These are phyloP conservation scores for Thaumetopoea pityocampa DNA, from an alignment of 1,140 invertebrate species.

Conservation along the genomic window DNA sequence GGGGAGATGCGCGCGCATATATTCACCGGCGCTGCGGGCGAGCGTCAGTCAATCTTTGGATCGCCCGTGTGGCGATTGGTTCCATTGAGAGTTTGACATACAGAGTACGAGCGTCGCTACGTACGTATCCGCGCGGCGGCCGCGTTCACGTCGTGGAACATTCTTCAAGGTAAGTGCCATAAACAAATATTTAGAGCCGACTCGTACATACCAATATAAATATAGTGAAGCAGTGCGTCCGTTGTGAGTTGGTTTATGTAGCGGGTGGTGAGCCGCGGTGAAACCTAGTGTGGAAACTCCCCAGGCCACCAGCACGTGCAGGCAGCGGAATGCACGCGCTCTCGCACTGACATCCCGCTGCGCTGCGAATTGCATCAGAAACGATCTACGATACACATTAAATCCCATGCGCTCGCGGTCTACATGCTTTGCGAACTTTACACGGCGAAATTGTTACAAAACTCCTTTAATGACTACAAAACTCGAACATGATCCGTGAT, in stretches of 20 bases:
- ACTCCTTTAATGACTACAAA: too few relatives aligned
- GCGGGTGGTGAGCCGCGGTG: slow-evolving; percentile 15
- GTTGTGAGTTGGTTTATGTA: slow-evolving; percentile 9
- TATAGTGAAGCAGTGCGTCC: slow-evolving; percentile 16
- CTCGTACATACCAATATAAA: slow-evolving; percentile 7
- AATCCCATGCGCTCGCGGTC: slow-evolving; percentile 36
- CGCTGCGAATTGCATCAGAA: slow-evolving; percentile 58
- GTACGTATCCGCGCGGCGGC: slow-evolving; percentile 36
- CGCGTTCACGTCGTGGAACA: slow-evolving; percentile 35
- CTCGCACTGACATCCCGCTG: slow-evolving; percentile 29
- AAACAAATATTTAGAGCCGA: slow-evolving; percentile 28
- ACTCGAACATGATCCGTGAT: too few relatives aligned
- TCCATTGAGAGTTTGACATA: slow-evolving; percentile 15
- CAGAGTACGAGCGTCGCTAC: slow-evolving; percentile 25
- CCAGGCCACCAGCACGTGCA: slow-evolving; percentile 33
- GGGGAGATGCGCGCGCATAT: slow-evolving; percentile 63
- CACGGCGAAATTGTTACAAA: slow-evolving; percentile 12
- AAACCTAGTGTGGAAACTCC: slow-evolving; percentile 33
- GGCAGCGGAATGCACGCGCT: slow-evolving; percentile 30
- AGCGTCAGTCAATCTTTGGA: slow-evolving; percentile 55
- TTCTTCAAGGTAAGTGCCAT: slow-evolving; percentile 48
- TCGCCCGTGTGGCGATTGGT: slow-evolving; percentile 34
- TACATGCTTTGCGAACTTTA: slow-evolving; percentile 47
- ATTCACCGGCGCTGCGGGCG: slow-evolving; percentile 44
- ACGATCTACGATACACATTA: slow-evolving; percentile 32